Base-by-base conservation (phyloP, 2,113 vertebrate genomes). In the Rana temporaria region DNA sequence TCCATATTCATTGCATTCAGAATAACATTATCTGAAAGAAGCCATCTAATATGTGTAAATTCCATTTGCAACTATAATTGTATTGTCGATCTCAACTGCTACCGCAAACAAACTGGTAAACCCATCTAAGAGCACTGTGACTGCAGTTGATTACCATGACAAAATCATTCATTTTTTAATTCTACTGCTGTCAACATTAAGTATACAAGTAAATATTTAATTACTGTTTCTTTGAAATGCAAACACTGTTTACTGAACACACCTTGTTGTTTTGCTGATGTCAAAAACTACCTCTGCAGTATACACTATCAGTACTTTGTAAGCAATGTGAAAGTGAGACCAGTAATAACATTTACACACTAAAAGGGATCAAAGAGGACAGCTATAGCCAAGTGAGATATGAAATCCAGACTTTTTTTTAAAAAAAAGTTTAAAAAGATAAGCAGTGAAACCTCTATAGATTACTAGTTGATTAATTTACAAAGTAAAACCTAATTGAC, bases 401-500 rank as follows among this genome's bases (percentile, higher is more conserved):
- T 24, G 34, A 83, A 75, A 76, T 68, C 63, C 71, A 83, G 81
- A 83, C 63, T 68, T 83, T 64, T 83, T 76, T 30, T 30, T 30
- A 2, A 30, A 30, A 64, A 52, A 53, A 32, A 76, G 71, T 76
- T 83, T 83, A 32, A 68, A 75, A 60, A 75, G 71, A 76, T 83
- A 83, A 76, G 67, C 63, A 68, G 72, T 55, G 71, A 76, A 76
- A 76, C 71, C 71, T 60, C 72, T 60, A 22, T 68, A 83, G 72
- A 83, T 68, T 83, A 67, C 63, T 30, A 34, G 75, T 68, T 76
- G 81, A 76, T 76, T 60, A 14, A 83, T 83, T 83, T 83, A 83
- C 81, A 83, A 83, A 83, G 71, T 83, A 53, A 76, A 76, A 76
- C 75, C 81, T 76, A 83, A 83, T 83, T 76, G 81, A 76, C 81